Base-by-base conservation (phyloP, 2,113 vertebrate genomes). In the Ailurus styani region DNA sequence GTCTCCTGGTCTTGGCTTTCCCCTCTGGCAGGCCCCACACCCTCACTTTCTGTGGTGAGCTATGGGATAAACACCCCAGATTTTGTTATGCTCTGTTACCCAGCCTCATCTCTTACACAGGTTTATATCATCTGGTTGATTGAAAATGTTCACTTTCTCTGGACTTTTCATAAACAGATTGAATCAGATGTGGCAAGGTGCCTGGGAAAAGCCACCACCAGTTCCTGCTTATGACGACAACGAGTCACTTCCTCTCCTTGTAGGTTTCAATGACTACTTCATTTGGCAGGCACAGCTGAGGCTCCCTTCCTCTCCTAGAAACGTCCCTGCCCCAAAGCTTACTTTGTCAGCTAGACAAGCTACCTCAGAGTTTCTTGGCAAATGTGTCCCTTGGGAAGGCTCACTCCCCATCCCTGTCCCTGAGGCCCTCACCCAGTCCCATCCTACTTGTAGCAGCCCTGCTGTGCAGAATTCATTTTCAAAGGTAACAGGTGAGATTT, bases 191-290 rank as follows among this genome's bases (percentile, higher is more conserved):
- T 95, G 96, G 97, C 85, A 55, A 82, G 42, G 23, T 92, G 79
- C 97, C 93, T 94, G 83, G 89, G 91, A 93, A 97, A 97, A 96
- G 95, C 88, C 72, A 85, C 82, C 27, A 52, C 70, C 42, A 73
- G 34, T 91, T 97, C 87, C 96, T 95, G 78, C 40, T 85, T 79
- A 70, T 9, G 79, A 95, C 70, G 23, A 96, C 17, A 75, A 95
- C 92, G 37, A 97, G 92, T 98, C 96, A 98, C 89, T 97, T 98
- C 95, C 97, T 97, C 64, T 89, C 91, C 87, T 89, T 88, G 27
- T 60, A 83, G 47, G 96, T 98, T 95, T 95, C 95, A 87, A 91
- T 95, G 95, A 97, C 93, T 96, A 4, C 75, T 86, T 95, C 81
- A 87, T 89, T 88, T 77, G 70, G 54, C 97, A 82, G 84, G 50